Evolutionary conservation across 2,797 vertebrate genomes (phyloP).

Genomic region (Nannoperca obscura): DNA sequence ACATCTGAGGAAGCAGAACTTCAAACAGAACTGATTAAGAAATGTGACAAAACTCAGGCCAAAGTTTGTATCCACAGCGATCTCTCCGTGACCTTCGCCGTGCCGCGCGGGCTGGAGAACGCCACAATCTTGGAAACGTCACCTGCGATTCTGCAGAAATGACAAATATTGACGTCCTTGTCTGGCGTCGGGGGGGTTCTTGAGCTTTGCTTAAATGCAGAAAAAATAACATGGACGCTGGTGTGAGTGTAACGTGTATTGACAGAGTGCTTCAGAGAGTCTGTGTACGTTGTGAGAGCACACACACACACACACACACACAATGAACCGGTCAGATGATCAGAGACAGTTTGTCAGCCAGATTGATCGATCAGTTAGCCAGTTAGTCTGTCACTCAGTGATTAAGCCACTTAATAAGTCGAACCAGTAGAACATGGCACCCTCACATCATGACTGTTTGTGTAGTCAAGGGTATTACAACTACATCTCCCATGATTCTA

Average conservation of each 20-base stretch:
- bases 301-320: neutral
- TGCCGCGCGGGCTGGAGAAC: neutral
- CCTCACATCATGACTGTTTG: neutral
- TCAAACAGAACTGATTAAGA: constrained; percentile 7
- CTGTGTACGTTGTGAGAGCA: constrained; percentile 2
- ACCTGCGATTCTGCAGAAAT: neutral
- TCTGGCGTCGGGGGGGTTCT: neutral
- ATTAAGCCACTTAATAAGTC: constrained; percentile 14
- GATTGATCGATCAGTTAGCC: constrained; percentile 3
- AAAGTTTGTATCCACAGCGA: neutral
- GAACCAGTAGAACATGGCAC: constrained; percentile 1
- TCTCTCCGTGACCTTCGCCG: too few species aligned
- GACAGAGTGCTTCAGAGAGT: constrained; percentile 16
- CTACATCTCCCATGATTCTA: constrained; percentile 5
- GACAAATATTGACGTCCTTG: constrained; percentile 2
- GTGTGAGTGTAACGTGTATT: constrained; percentile 19
- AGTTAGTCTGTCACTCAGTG: constrained; percentile 7
- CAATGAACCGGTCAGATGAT: constrained; percentile 29
- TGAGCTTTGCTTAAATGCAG: neutral
- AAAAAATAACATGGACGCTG: constrained; percentile 1
- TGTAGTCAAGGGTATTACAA: neutral
- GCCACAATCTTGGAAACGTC: neutral
- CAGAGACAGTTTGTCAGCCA: constrained; percentile 26
- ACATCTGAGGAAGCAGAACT: constrained; percentile 15
- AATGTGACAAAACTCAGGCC: neutral